A percentile compares a stretch with the other conserved stretches of the same genome.
These are phyloP conservation scores for Chloroceryle inda DNA, from an alignment of 2,797 vertebrate species.

Conservation along the genomic window DNA sequence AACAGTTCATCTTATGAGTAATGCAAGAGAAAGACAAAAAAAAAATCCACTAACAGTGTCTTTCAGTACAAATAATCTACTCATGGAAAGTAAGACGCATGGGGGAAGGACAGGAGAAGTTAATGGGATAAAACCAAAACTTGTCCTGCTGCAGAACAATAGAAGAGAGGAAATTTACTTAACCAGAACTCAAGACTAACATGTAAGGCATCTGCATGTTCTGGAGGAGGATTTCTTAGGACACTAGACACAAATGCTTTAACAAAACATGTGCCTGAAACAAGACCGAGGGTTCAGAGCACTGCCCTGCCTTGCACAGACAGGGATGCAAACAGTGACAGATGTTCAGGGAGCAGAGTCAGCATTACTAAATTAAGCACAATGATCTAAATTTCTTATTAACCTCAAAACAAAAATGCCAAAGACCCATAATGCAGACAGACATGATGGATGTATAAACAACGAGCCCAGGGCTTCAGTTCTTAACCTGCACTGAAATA, in stretches of 20 bases:
- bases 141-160: neutral
- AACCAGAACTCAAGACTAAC: neutral
- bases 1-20: neutral
- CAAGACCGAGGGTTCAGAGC: neutral
- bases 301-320: neutral
- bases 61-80: neutral
- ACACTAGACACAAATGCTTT: neutral
- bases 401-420: neutral
- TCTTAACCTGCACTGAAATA: neutral
- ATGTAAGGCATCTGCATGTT: neutral
- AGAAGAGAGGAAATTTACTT: neutral
- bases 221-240: neutral
- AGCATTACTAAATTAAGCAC: neutral
- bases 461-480: neutral
- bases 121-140: neutral
- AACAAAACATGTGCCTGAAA: neutral
- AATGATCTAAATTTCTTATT: slow-evolving; percentile 3
- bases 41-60: neutral
- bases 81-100: neutral
- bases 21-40: neutral
- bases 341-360: neutral
- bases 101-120: neutral
- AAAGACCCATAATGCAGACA: neutral
- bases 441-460: neutral
- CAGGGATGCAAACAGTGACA: neutral